These are phyloP conservation scores for Danionella dracula DNA, from an alignment of 2,797 vertebrate genomes.

Conservation along the genomic window DNA sequence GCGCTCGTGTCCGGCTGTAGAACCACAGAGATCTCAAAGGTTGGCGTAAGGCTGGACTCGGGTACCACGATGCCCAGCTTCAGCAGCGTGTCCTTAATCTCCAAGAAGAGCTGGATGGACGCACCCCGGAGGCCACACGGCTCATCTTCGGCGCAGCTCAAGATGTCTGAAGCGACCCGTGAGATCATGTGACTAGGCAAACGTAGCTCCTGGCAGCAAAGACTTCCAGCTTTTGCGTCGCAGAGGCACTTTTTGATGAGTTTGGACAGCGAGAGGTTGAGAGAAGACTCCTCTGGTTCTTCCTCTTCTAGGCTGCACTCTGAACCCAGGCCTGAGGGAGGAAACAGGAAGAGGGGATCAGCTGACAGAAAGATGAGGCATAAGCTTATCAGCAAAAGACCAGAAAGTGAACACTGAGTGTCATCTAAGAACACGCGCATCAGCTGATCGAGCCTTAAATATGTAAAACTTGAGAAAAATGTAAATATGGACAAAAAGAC, in stretches of 20 bases:
- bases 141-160: constrained; percentile 56
- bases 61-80: constrained; percentile 55
- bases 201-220: constrained; percentile 65
- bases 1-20: constrained; percentile 52
- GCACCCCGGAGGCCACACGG: constrained; percentile 73
- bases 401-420: background rate
- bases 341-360: background rate
- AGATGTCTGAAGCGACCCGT: constrained; percentile 59
- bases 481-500: too few species aligned
- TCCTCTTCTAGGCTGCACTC: constrained; percentile 55
- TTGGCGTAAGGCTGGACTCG: constrained; percentile 60
- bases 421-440: constrained; percentile 1
- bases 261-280: constrained; percentile 55
- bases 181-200: constrained; percentile 62
- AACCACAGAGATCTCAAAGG: constrained; percentile 70
- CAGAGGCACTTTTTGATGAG: constrained; percentile 65
- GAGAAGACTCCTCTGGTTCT: constrained; percentile 39
- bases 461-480: too few species aligned
- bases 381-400: background rate
- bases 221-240: constrained; percentile 59
- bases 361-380: background rate
- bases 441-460: constrained; percentile 48
- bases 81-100: constrained; percentile 53
- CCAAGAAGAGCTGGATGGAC: constrained; percentile 59
- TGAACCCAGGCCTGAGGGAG: constrained; percentile 40